A percentile compares a stretch with the other conserved stretches of the same genome.
These are phyloP conservation scores for Pachycephus smyrnensis DNA, from an alignment of 2,888 invertebrate species.

Conservation along the genomic window DNA sequence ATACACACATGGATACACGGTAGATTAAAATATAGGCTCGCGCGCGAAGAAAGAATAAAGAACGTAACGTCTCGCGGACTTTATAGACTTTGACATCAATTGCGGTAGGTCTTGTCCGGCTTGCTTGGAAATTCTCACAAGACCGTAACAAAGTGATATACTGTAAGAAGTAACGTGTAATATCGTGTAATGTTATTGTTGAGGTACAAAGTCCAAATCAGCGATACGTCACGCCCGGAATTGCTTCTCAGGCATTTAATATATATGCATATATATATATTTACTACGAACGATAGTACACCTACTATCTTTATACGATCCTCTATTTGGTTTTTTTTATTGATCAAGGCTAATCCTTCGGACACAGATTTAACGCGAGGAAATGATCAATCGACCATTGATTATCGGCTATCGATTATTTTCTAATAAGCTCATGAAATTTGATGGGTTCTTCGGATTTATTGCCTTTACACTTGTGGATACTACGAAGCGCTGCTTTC, in stretches of 20 bases:
- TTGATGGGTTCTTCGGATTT: neutral
- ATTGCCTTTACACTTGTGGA: neutral
- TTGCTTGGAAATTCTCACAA: neutral
- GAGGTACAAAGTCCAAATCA: constrained; percentile 10
- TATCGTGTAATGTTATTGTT: constrained; percentile 1
- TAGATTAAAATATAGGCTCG: neutral
- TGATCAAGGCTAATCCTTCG: neutral
- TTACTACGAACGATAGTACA: neutral
- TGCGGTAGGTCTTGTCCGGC: constrained; percentile 31
- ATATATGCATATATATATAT: neutral
- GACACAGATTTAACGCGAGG: neutral
- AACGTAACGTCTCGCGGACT: neutral
- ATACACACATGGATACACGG: neutral
- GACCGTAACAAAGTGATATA: neutral
- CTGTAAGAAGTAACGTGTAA: neutral
- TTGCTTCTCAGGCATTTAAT: neutral
- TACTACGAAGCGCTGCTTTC: neutral
- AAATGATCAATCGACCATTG: neutral
- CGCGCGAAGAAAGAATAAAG: neutral
- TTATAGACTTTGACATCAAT: constrained; percentile 35
- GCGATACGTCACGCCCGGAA: neutral
- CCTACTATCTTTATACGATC: neutral
- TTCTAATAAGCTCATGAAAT: neutral
- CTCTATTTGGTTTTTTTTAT: neutral
- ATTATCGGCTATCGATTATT: neutral